Conservation (phyloP, 2,888 invertebrate genomes). For the Palloptera scutellata region DNA sequence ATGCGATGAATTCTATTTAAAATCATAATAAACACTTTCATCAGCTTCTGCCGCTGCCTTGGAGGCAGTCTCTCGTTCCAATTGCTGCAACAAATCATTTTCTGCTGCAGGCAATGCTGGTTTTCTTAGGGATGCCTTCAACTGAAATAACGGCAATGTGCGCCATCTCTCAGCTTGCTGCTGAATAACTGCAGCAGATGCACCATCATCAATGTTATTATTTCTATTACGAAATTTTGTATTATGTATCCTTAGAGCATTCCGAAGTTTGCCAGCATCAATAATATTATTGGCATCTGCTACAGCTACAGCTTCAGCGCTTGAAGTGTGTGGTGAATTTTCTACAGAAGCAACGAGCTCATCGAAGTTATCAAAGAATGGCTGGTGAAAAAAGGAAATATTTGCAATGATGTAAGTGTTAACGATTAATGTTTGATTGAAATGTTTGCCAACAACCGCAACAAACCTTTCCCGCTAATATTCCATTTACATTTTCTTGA, state of each 20-base stretch:
- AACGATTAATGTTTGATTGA: background rate
- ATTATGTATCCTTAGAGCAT: no score
- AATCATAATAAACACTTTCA: constrained; percentile 28
- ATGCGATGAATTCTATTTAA: constrained; percentile 21
- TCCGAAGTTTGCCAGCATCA: background rate
- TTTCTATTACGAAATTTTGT: background rate
- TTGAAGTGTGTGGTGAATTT: constrained; percentile 5
- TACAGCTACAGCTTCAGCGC: constrained; percentile 4
- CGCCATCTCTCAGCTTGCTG: constrained; percentile 32
- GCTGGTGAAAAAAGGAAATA: background rate
- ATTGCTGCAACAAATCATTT: constrained; percentile 15
- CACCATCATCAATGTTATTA: background rate
- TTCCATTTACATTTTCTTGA: constrained; percentile 13
- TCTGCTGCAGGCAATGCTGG: constrained; percentile 4
- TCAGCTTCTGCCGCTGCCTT: constrained; percentile 4
- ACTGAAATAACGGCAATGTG: constrained; percentile 25
- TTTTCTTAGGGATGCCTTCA: constrained; percentile 12
- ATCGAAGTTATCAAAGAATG: constrained; percentile 3
- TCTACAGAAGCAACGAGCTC: constrained; percentile 13
- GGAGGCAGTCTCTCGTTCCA: constrained; percentile 7
- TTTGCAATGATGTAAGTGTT: no score
- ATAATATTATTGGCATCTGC: background rate
- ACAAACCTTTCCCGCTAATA: constrained; percentile 14
- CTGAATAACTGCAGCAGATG: background rate
- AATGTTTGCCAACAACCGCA: background rate